Evolutionary conservation across 1,140 invertebrate genomes (phyloP).

Genomic region (Ladona fulva): DNA sequence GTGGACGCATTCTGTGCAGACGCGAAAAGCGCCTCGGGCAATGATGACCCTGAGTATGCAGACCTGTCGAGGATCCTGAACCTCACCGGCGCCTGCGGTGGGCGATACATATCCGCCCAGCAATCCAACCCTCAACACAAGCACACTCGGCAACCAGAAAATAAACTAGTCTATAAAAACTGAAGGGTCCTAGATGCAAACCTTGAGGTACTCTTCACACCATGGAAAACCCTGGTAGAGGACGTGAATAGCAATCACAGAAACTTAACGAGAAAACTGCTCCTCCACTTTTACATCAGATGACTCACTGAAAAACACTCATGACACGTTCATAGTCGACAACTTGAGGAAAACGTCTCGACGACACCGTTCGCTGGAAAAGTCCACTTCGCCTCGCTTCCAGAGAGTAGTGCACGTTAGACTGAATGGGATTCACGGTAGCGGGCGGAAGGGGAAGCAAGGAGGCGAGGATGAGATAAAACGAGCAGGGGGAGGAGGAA

Average conservation of each 20-base stretch:
- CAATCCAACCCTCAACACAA: background rate
- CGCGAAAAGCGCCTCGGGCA: background rate
- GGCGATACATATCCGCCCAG: background rate
- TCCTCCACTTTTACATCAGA: too few relatives aligned
- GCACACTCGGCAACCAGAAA: too few relatives aligned
- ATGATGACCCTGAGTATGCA: background rate
- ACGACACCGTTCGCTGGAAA: too few relatives aligned
- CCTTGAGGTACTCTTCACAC: too few relatives aligned
- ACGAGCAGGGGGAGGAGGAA: background rate
- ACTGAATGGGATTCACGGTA: background rate
- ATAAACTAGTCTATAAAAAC: too few relatives aligned
- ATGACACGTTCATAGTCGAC: too few relatives aligned
- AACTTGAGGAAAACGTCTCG: too few relatives aligned
- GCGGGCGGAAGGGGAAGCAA: background rate
- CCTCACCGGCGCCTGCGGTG: background rate
- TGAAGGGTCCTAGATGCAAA: too few relatives aligned
- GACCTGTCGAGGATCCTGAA: background rate
- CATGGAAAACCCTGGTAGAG: too few relatives aligned
- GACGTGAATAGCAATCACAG: too few relatives aligned
- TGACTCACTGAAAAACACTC: too few relatives aligned
- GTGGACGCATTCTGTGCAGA: slow-evolving; percentile 14
- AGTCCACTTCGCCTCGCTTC: background rate
- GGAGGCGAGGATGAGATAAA: background rate
- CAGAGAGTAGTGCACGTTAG: background rate
- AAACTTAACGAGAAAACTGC: too few relatives aligned